phyloP scores from a whole-genome alignment of 30 jellyfish, hydroid and myxozoan species.

The Cassiopea andromeda region DNA sequence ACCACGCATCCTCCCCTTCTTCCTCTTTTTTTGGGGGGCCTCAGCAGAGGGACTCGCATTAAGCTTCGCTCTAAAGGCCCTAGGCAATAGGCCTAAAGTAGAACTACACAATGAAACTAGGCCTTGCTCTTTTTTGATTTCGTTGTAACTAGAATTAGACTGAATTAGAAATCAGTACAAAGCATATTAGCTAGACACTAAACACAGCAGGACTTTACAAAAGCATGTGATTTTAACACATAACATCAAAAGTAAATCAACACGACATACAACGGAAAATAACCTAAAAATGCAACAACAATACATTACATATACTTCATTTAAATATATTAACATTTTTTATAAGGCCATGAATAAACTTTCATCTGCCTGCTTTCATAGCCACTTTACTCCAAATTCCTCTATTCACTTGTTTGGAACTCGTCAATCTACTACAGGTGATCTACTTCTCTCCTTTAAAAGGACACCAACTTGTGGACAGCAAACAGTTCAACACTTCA shows the following conservation, averaged over 20 bases:
- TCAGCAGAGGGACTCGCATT: too few species aligned
- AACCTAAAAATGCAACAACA: too few species aligned
- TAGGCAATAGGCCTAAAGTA: too few species aligned
- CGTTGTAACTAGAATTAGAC: neutral
- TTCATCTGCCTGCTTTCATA: neutral
- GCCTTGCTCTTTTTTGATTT: neutral
- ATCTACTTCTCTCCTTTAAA: neutral
- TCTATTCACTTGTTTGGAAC: neutral
- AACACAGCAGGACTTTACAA: too few species aligned
- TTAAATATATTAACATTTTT: neutral
- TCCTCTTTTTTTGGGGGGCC: neutral
- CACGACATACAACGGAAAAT: too few species aligned
- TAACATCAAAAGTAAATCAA: too few species aligned
- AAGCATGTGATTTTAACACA: too few species aligned
- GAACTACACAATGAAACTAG: neutral
- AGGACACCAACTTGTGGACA: neutral
- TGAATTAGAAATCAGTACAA: neutral
- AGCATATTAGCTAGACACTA: too few species aligned
- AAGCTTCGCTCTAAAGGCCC: too few species aligned
- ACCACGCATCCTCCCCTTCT: neutral
- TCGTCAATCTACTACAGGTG: constrained; percentile 14
- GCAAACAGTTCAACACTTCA: neutral
- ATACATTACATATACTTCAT: neutral
- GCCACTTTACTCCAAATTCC: neutral
- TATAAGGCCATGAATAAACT: neutral